Percentiles rank a stretch among this genome's conserved stretches.
phyloP scores from a whole-genome alignment of 2,113 vertebrate genomes.

The Oriolus oriolus region DNA sequence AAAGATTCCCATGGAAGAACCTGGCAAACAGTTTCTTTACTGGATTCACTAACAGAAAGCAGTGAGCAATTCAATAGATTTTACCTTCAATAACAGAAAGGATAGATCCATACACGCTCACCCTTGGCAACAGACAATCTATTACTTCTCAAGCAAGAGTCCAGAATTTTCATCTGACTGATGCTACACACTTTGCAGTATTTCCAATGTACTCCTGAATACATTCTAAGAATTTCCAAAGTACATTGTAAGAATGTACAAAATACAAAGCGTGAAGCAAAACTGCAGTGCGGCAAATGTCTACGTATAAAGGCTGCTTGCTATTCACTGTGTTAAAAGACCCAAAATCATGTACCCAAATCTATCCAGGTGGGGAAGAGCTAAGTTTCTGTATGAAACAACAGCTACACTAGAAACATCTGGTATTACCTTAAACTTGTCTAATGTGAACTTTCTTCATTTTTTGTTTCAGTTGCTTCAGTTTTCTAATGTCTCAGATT shows the following conservation, averaged over 20 bases:
- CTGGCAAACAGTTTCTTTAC: background rate
- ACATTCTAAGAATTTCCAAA: background rate
- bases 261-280: background rate
- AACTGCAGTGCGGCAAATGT: background rate
- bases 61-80: background rate
- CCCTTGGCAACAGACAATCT: background rate
- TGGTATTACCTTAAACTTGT: background rate
- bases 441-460: background rate
- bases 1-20: background rate
- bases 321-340: background rate
- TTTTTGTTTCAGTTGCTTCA: background rate
- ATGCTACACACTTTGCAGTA: accelerated
- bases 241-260: background rate
- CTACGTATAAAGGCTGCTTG: background rate
- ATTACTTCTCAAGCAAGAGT: background rate
- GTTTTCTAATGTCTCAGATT: background rate
- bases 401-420: background rate
- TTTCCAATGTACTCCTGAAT: background rate
- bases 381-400: background rate
- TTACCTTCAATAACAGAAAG: background rate
- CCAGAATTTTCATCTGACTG: background rate
- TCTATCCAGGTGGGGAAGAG: background rate
- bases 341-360: background rate
- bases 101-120: background rate
- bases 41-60: background rate